Evolutionary conservation across 53 echinoderm and acorn worm species (phyloP).

Genomic region (Crossaster papposus): DNA sequence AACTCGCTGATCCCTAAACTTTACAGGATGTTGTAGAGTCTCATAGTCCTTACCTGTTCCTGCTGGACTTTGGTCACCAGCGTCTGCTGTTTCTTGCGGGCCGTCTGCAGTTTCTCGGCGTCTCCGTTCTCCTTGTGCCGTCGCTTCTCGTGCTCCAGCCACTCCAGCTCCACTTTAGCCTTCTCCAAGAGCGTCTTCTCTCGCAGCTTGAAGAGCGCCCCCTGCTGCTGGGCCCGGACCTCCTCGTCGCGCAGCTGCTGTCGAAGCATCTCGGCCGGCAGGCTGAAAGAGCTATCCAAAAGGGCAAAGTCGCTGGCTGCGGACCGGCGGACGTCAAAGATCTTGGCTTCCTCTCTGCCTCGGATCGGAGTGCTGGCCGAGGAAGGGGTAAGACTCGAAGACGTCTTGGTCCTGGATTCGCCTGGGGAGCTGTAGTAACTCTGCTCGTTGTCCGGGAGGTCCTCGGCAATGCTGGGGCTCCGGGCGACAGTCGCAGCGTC

Average conservation of each 20-base stretch:
- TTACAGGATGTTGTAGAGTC: too few relatives aligned
- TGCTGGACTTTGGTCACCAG: slow-evolving; percentile 73
- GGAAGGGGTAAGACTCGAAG: slow-evolving; percentile 9
- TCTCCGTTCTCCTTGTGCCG: slow-evolving; percentile 74
- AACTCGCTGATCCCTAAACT: too few relatives aligned
- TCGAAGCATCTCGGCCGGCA: slow-evolving; percentile 72
- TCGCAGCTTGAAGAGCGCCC: slow-evolving; percentile 76
- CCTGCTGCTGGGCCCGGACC: slow-evolving; percentile 85
- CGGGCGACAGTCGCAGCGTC: slow-evolving; percentile 36
- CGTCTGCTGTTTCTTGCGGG: slow-evolving; percentile 74
- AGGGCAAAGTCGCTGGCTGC: slow-evolving; percentile 2
- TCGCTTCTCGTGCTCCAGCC: slow-evolving; percentile 92
- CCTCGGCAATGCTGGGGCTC: slow-evolving; percentile 76
- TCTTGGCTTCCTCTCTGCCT: slow-evolving; percentile 23
- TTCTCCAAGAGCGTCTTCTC: slow-evolving; percentile 90
- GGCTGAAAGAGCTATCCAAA: slow-evolving; percentile 58
- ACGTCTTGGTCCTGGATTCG: slow-evolving; percentile 39
- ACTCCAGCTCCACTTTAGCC: slow-evolving; percentile 92
- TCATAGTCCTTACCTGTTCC: slow-evolving; percentile 72
- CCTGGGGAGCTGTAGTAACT: slow-evolving; percentile 38
- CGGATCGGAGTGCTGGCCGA: slow-evolving; percentile 39
- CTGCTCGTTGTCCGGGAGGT: slow-evolving; percentile 60
- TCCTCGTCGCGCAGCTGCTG: slow-evolving; percentile 93
- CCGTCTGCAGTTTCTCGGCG: slow-evolving; percentile 67
- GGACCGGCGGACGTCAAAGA: not conserved